These are phyloP conservation scores for Lasioglossum vierecki DNA, from an alignment of 2,888 invertebrate genomes.

Conservation along the genomic window DNA sequence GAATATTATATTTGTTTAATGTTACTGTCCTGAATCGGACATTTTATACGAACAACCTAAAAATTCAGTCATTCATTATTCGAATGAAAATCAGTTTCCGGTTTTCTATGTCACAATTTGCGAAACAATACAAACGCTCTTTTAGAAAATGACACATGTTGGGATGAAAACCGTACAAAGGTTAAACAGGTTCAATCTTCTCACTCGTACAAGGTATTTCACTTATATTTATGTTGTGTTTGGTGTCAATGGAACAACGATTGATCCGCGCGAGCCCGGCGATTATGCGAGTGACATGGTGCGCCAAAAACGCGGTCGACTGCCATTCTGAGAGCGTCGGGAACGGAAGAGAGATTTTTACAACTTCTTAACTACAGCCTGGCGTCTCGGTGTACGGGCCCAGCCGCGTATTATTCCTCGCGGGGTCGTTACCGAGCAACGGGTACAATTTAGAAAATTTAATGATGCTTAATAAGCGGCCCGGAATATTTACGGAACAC, in stretches of 20 bases:
- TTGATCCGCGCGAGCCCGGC: not conserved
- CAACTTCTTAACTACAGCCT: constrained; percentile 24
- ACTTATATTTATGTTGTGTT: too few species aligned
- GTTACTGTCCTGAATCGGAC: too few species aligned
- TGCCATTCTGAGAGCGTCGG: not conserved
- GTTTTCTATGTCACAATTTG: too few species aligned
- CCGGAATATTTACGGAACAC: constrained; percentile 47
- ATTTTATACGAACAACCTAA: too few species aligned
- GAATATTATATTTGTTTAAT: too few species aligned
- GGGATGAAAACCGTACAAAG: too few species aligned
- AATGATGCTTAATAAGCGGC: constrained; percentile 57
- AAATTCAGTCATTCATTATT: too few species aligned
- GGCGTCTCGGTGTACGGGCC: constrained; percentile 37
- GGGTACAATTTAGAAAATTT: constrained; percentile 57
- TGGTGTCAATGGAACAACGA: not conserved
- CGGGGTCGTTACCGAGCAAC: constrained; percentile 42
- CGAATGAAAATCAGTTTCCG: too few species aligned
- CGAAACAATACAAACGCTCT: too few species aligned
- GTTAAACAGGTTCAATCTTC: too few species aligned
- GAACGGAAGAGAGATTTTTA: constrained; percentile 33
- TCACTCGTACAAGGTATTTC: too few species aligned
- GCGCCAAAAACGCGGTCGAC: constrained; percentile 12
- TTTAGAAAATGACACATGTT: too few species aligned
- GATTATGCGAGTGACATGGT: constrained; percentile 27
- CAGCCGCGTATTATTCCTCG: constrained; percentile 28